phyloP scores from a whole-genome alignment of 2,888 invertebrate genomes.

The Crepidodera aurea region DNA sequence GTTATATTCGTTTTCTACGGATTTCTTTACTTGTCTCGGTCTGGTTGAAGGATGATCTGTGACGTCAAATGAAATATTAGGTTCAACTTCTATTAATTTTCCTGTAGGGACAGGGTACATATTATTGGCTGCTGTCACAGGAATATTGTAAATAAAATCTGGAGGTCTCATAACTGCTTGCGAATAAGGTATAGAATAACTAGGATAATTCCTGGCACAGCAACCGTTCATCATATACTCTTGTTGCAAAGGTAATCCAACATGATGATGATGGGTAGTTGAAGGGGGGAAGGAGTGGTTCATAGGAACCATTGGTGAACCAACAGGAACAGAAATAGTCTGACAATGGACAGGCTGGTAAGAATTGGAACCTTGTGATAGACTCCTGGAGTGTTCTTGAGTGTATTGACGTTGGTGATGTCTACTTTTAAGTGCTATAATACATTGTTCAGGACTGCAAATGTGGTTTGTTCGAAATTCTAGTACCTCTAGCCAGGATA shows the following conservation, averaged over 20 bases:
- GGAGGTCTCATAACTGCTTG: slow-evolving; percentile 60
- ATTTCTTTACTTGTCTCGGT: slow-evolving; percentile 30
- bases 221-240: slow-evolving; percentile 48
- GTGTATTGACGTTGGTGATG: slow-evolving; percentile 59
- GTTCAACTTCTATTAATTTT: slow-evolving; percentile 73
- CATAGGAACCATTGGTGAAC: slow-evolving; percentile 42
- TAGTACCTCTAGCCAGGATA: slow-evolving; percentile 74
- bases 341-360: slow-evolving; percentile 30
- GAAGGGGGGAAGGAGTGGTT: slow-evolving; percentile 53
- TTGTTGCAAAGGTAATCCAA: slow-evolving; percentile 37
- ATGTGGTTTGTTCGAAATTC: slow-evolving; percentile 68
- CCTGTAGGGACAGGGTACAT: slow-evolving; percentile 70
- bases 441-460: slow-evolving; percentile 65
- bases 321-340: slow-evolving; percentile 33
- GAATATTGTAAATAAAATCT: slow-evolving; percentile 28
- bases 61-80: slow-evolving; percentile 54
- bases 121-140: slow-evolving; percentile 56
- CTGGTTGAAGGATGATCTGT: slow-evolving; percentile 44
- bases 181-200: slow-evolving; percentile 40
- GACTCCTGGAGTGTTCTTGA: slow-evolving; percentile 50
- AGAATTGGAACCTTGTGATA: slow-evolving; percentile 41
- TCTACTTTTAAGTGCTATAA: slow-evolving; percentile 62
- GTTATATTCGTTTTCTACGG: slow-evolving; percentile 27
- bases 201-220: slow-evolving; percentile 45
- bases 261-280: slow-evolving; percentile 33